Conservation (phyloP, 2,113 vertebrate genomes). For the Lonchura striata region DNA sequence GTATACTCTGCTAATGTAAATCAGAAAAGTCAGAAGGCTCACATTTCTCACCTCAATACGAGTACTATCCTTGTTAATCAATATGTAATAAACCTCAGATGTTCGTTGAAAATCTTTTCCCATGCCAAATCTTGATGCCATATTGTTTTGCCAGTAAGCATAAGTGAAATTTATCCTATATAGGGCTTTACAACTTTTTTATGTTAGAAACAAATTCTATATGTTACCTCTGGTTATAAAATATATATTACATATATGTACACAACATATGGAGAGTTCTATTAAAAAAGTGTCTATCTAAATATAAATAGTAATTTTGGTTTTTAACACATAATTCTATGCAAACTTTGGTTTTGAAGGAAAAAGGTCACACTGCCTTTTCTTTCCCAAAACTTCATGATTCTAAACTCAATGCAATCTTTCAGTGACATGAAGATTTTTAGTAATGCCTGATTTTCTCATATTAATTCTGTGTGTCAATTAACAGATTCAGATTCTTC, state of each 20-base stretch:
- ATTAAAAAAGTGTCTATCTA: not conserved
- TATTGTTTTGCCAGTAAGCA: not conserved
- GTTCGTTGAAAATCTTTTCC: not conserved
- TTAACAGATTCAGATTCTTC: slow-evolving; percentile 41
- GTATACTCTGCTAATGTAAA: not conserved
- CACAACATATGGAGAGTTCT: not conserved
- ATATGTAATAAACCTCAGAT: not conserved
- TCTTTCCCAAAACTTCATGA: not conserved
- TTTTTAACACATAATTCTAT: not conserved
- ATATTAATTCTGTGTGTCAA: slow-evolving; percentile 37
- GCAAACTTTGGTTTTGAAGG: not conserved
- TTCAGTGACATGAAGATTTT: not conserved
- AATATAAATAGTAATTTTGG: not conserved
- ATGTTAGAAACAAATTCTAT: not conserved
- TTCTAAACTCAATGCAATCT: not conserved
- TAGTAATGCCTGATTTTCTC: not conserved
- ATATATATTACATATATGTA: not conserved
- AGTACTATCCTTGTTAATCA: not conserved
- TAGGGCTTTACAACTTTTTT: not conserved
- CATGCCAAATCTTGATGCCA: not conserved
- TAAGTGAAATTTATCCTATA: not conserved
- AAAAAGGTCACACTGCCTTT: not conserved
- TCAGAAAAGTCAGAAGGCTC: not conserved
- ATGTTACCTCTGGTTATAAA: not conserved
- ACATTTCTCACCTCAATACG: not conserved